Conservation (phyloP, 2,888 invertebrate genomes). For the Pandemis cinnamomeana region DNA sequence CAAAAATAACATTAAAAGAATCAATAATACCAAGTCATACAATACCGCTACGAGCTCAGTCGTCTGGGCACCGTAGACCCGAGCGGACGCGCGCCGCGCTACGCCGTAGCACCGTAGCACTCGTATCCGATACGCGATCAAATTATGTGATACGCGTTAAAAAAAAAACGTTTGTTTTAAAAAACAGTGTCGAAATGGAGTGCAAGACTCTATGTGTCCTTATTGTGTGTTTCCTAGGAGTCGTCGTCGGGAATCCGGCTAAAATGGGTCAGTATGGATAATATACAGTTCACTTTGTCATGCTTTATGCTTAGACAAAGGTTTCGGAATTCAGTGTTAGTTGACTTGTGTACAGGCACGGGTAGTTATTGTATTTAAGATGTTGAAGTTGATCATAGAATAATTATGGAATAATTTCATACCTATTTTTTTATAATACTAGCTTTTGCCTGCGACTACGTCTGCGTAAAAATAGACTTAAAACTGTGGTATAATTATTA, state of each 20-base stretch:
- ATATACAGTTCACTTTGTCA: conserved; percentile 58
- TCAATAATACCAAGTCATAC: conserved; percentile 74
- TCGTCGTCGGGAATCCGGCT: conserved; percentile 72
- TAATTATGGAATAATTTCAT: too few relatives aligned
- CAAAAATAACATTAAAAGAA: conserved; percentile 84
- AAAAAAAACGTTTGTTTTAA: not conserved
- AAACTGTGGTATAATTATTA: too few relatives aligned
- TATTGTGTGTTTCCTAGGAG: conserved; percentile 56
- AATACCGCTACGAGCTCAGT: conserved; percentile 68
- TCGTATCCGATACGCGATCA: conserved; percentile 46
- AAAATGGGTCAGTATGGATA: conserved; percentile 79
- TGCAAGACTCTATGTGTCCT: conserved; percentile 59
- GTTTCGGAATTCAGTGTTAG: conserved; percentile 15
- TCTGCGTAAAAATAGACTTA: too few relatives aligned
- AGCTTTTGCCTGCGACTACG: too few relatives aligned
- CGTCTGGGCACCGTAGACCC: conserved; percentile 70
- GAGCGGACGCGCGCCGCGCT: conserved; percentile 58
- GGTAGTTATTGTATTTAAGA: too few relatives aligned
- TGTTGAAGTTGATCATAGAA: too few relatives aligned
- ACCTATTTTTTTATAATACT: too few relatives aligned
- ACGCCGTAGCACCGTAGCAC: conserved; percentile 48
- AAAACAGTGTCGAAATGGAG: conserved; percentile 60
- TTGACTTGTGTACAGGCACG: too few relatives aligned
- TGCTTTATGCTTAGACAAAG: conserved; percentile 67
- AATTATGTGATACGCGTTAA: conserved; percentile 46